Conservation (phyloP, 1,140 invertebrate genomes). For the Cecropterus lyciades region DNA sequence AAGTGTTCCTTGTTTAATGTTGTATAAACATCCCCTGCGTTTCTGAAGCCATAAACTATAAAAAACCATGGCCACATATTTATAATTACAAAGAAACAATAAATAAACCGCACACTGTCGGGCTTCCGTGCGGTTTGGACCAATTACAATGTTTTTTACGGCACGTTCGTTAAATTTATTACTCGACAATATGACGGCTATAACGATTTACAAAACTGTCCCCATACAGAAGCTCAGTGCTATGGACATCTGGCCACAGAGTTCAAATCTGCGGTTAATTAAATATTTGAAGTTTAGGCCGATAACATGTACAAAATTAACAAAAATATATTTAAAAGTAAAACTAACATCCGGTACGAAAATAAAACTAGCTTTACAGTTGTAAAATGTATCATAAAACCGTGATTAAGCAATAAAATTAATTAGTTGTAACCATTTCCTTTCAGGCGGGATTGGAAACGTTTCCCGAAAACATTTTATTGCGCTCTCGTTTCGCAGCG, state of each 20-base stretch:
- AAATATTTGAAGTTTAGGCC: too few relatives aligned
- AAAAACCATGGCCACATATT: slow-evolving; percentile 8
- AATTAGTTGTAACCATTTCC: slow-evolving; percentile 35
- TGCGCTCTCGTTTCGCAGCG: slow-evolving; percentile 23
- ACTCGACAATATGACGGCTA: slow-evolving; percentile 21
- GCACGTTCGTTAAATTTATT: slow-evolving; percentile 44
- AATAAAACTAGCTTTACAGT: slow-evolving; percentile 11
- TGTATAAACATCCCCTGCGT: too few relatives aligned
- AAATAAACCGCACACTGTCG: slow-evolving; percentile 56
- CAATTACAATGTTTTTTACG: slow-evolving; percentile 63
- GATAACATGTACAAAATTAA: background rate
- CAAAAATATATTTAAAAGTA: background rate
- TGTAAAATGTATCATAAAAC: slow-evolving; percentile 24
- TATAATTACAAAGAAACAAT: slow-evolving; percentile 46
- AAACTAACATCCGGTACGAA: slow-evolving; percentile 6
- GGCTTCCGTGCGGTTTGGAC: slow-evolving; percentile 41
- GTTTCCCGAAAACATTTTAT: slow-evolving; percentile 26
- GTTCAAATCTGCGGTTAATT: too few relatives aligned
- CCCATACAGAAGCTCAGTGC: background rate
- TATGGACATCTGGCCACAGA: too few relatives aligned
- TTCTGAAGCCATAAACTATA: too few relatives aligned
- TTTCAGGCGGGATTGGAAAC: slow-evolving; percentile 19
- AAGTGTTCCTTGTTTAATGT: too few relatives aligned
- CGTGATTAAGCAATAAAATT: slow-evolving; percentile 26
- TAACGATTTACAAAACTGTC: slow-evolving; percentile 28